Evolutionary conservation across 2,113 vertebrate species (phyloP), one percentile per base, ranked within the genome.

Genomic region (Pogona vitticeps): DNA sequence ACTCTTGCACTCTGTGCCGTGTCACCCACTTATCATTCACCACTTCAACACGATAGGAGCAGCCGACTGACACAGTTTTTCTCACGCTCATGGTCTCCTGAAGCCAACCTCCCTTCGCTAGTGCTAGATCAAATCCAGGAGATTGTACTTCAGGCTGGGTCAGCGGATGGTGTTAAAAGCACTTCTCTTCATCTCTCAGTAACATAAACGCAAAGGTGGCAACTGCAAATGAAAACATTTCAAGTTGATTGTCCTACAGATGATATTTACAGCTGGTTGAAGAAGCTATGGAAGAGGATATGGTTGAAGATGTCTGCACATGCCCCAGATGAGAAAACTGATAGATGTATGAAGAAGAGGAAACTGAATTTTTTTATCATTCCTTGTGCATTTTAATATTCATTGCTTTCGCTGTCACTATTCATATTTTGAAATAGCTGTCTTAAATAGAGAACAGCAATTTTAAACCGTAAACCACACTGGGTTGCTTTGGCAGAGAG

Each of bases 1-100:
- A 94, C 81, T 78, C 91, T 31, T 68, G 21, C 85, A 89, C 81
- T 84, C 78, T 89, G 46, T 56, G 38, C 91, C 13, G 0, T 94
- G 93, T 90, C 82, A 81, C 81, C 86, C 36, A 13, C 85, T 95
- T 79, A 89, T 93, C 91, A 86, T 93, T 89, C 90, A 92, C 78
- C 61, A 86, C 83, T 94, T 92, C 89, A 88, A 89, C 90, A 85
- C n/a, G 17, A 82, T 18, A 0, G 76, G 80, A 94, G 88, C 91
- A 61, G 65, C 94, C 95, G 93, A 95, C 82, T 94, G 95, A 97
- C 95, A 94, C 65, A 91, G 88, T 85, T 93, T 90, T 93, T 96
- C 94, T 96, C 93, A 90, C 93, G 92, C 91, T 75, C 90, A 38
- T 52, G 26, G 80, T 89, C 87, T 94, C 91, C 91, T 9, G 77